Conservation (phyloP, 2,888 invertebrate species). For the Pediacus dermestoides region DNA sequence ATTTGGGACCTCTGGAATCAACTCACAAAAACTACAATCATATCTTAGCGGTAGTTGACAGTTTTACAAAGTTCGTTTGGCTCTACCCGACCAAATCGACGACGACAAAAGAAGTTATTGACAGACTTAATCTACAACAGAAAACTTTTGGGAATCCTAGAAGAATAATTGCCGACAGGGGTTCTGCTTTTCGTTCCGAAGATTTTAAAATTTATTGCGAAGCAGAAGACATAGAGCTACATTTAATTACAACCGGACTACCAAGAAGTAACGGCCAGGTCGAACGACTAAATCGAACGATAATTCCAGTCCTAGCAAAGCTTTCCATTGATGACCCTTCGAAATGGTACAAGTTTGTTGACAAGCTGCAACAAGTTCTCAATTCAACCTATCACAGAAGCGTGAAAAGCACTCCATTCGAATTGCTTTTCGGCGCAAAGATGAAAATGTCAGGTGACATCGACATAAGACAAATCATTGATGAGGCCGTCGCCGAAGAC, state of each 20-base stretch:
- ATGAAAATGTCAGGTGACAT: conserved; percentile 26
- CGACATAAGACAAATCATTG: conserved; percentile 15
- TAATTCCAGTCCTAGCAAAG: conserved; percentile 39
- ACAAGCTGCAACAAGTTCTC: conserved; percentile 20
- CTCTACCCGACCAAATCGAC: conserved; percentile 36
- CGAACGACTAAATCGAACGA: conserved; percentile 34
- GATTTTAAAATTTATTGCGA: conserved; percentile 40
- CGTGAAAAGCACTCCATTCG: conserved; percentile 25
- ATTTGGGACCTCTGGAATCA: conserved; percentile 28
- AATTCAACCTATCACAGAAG: conserved; percentile 27
- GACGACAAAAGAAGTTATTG: conserved; percentile 28
- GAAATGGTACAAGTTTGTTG: conserved; percentile 34
- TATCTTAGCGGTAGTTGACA: conserved; percentile 39
- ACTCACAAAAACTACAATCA: conserved; percentile 32
- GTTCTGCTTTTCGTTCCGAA: conserved; percentile 40
- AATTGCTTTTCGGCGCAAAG: conserved; percentile 28
- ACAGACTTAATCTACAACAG: conserved; percentile 28
- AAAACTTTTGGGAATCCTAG: conserved; percentile 41
- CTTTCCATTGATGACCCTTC: conserved; percentile 35
- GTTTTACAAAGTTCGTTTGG: conserved; percentile 38
- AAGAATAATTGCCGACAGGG: conserved; percentile 39
- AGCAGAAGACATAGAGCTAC: conserved; percentile 37
- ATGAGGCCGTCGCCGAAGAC: conserved; percentile 13
- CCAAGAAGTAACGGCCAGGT: conserved; percentile 43
- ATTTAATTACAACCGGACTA: conserved; percentile 33